phyloP scores from a whole-genome alignment of 2,113 vertebrate species.

The Oryzias melastigma region DNA sequence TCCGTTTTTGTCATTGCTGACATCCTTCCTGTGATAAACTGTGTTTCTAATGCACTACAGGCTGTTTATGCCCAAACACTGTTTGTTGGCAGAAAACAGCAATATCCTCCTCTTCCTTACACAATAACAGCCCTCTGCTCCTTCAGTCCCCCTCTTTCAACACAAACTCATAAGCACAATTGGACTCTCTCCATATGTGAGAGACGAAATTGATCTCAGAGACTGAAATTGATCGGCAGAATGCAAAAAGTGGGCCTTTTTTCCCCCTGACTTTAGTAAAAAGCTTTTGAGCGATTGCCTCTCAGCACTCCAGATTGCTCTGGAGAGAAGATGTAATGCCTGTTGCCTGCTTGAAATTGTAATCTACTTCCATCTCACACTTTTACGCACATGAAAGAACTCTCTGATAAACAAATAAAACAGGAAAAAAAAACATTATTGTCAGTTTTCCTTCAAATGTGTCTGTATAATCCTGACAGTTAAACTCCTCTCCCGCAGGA shows the following conservation, averaged over 20 bases:
- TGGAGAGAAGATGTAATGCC: conserved; percentile 13
- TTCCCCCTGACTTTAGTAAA: conserved; percentile 17
- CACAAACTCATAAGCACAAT: conserved; percentile 22
- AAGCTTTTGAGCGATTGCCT: conserved; percentile 33
- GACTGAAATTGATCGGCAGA: conserved; percentile 36
- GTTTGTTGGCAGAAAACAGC: conserved; percentile 31
- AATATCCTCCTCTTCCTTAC: conserved; percentile 19
- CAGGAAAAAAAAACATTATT: not conserved
- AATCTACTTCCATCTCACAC: conserved; percentile 12
- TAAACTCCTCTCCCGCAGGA: not conserved
- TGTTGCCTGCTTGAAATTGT: conserved; percentile 14
- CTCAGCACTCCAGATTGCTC: conserved; percentile 20
- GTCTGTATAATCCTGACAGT: not conserved
- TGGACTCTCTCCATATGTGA: conserved; percentile 35
- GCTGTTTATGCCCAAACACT: conserved; percentile 28
- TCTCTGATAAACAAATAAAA: conserved; percentile 12
- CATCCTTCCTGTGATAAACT: conserved; percentile 12
- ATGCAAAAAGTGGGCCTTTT: conserved; percentile 29
- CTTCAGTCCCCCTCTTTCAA: not conserved
- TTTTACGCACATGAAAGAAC: conserved; percentile 4
- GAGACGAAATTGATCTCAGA: conserved; percentile 36
- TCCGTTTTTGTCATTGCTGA: conserved; percentile 13
- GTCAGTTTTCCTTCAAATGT: not conserved
- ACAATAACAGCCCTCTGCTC: not conserved
- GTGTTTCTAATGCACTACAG: conserved; percentile 10